phyloP scores from a whole-genome alignment of 2,113 vertebrate species.

The Rhegmatorhina hoffmannsi region DNA sequence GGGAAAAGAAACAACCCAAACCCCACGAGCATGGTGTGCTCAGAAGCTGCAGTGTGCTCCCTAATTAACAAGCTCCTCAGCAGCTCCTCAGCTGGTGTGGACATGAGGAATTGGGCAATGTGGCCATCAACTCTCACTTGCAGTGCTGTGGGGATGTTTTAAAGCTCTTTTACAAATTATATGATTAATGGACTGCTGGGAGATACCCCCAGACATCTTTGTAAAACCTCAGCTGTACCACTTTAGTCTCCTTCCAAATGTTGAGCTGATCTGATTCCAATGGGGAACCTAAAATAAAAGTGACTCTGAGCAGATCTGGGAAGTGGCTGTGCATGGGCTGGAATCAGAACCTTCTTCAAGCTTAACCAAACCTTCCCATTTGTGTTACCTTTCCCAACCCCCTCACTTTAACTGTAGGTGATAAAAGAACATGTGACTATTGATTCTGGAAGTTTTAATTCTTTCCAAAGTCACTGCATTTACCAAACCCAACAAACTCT shows the following conservation, averaged over 20 bases:
- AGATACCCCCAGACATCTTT: neutral
- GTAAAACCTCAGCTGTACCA: constrained; percentile 1
- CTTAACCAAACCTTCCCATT: neutral
- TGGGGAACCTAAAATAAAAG: constrained; percentile 12
- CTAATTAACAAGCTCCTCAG: neutral
- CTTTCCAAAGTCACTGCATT: neutral
- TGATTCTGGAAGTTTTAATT: neutral
- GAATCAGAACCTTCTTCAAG: neutral
- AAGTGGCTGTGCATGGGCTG: neutral
- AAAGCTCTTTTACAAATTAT: neutral
- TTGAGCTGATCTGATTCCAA: constrained; percentile 33
- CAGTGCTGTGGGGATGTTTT: neutral
- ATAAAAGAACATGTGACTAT: neutral
- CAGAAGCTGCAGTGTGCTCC: neutral
- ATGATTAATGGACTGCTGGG: neutral
- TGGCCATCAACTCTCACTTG: neutral
- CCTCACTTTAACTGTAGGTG: neutral
- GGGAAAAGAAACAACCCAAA: neutral
- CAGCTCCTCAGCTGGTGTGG: neutral
- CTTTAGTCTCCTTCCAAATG: constrained; percentile 43
- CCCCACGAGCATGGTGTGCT: neutral
- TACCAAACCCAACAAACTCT: neutral
- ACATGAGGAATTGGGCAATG: neutral
- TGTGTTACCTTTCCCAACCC: neutral
- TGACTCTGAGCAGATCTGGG: neutral